phyloP scores from a whole-genome alignment of 2,113 vertebrate species.

The Neolamprologus cancellatus region DNA sequence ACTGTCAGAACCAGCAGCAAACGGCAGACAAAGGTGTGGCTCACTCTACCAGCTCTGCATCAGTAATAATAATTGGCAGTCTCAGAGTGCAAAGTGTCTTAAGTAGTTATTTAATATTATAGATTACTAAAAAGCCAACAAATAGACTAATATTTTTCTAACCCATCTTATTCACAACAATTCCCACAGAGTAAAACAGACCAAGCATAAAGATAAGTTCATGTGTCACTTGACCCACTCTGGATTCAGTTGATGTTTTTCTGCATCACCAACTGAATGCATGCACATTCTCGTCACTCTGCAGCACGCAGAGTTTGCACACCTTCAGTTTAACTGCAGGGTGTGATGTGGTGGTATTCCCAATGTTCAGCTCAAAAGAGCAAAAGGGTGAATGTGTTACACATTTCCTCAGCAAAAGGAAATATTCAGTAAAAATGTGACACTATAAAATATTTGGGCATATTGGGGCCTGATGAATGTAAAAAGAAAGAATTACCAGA shows the following conservation, averaged over 20 bases:
- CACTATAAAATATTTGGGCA: not conserved
- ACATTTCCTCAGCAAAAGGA: not conserved
- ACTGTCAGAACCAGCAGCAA: slow-evolving; percentile 80
- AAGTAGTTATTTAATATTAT: not conserved
- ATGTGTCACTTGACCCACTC: not conserved
- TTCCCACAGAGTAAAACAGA: not conserved
- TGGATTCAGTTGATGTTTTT: not conserved
- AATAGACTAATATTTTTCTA: not conserved
- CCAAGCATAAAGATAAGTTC: not conserved
- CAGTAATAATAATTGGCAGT: not conserved
- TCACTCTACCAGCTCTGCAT: not conserved
- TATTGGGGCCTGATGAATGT: not conserved
- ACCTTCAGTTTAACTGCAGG: not conserved
- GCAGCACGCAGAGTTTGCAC: not conserved
- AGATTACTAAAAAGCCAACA: not conserved
- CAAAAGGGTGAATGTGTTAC: not conserved
- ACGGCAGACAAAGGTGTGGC: slow-evolving; percentile 81
- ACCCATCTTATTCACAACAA: not conserved
- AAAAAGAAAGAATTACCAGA: not conserved
- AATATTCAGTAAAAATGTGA: not conserved
- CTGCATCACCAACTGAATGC: not conserved
- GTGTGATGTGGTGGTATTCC: not conserved
- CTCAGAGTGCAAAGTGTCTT: not conserved
- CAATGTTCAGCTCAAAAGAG: not conserved
- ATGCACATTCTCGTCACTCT: not conserved